Conservation (phyloP, 2,888 invertebrate genomes). For the Watsonalla cultraria region DNA sequence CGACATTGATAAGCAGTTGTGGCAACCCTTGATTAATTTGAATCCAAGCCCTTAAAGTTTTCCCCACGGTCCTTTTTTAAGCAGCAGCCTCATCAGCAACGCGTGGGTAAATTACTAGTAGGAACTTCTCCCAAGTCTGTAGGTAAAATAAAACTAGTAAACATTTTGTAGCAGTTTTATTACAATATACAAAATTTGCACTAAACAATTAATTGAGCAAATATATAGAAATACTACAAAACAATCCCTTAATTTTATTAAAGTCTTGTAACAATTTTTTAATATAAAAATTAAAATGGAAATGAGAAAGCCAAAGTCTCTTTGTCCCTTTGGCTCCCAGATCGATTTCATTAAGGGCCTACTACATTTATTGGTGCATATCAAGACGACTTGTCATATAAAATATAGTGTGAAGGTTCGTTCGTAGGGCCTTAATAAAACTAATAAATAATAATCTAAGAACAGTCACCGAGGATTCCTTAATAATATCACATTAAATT, state of each 20-base stretch:
- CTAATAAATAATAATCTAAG: constrained; percentile 20
- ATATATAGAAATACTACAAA: neutral
- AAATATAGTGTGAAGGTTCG: neutral
- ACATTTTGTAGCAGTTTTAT: neutral
- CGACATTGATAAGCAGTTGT: too few relatives aligned
- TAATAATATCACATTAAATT: constrained; percentile 15
- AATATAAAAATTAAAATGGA: constrained; percentile 8
- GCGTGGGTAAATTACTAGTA: too few relatives aligned
- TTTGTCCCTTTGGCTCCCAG: constrained; percentile 10
- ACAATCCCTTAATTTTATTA: neutral
- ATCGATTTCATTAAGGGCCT: constrained; percentile 22
- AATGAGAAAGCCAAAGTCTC: constrained; percentile 16
- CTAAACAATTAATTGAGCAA: neutral
- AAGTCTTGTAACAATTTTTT: neutral
- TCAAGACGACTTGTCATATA: neutral
- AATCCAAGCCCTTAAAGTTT: too few relatives aligned
- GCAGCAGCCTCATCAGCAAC: too few relatives aligned
- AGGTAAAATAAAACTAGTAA: too few relatives aligned
- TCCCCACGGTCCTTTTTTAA: too few relatives aligned
- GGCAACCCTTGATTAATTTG: too few relatives aligned
- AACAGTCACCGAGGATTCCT: constrained; percentile 22
- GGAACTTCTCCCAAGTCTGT: too few relatives aligned
- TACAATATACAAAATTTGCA: neutral
- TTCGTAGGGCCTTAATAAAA: constrained; percentile 25
- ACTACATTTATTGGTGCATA: constrained; percentile 4